Percentiles rank a stretch among this genome's conserved stretches.
phyloP scores from a whole-genome alignment of 2,113 vertebrate species.

The Brachypteracias leptosomus region DNA sequence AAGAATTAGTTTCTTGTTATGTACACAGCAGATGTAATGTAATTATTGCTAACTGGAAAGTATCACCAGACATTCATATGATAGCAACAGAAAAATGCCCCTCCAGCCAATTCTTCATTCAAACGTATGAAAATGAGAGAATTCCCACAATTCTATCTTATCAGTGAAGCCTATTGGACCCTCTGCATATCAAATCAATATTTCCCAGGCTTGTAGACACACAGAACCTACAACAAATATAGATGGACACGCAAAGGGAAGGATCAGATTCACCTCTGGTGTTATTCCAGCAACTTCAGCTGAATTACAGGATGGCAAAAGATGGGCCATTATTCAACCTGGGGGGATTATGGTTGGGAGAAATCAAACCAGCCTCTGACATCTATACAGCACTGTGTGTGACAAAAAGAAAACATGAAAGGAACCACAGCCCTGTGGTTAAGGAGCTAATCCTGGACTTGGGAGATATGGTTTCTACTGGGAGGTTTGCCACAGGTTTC shows the following conservation, averaged over 20 bases:
- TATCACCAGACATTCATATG: not conserved
- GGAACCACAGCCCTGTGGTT: not conserved
- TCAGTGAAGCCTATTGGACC: not conserved
- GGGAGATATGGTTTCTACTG: not conserved
- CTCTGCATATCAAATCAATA: not conserved
- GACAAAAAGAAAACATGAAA: slow-evolving; percentile 18
- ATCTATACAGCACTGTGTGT: not conserved
- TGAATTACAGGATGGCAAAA: not conserved
- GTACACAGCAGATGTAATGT: slow-evolving; percentile 59
- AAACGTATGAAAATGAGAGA: slow-evolving; percentile 6
- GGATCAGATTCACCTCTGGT: not conserved
- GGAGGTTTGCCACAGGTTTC: slow-evolving; percentile 12
- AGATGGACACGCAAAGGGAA: not conserved
- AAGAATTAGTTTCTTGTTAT: slow-evolving; percentile 17
- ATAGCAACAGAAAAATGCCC: slow-evolving; percentile 15
- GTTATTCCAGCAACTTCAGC: not conserved
- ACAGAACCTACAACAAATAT: not conserved
- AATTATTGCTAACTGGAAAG: slow-evolving; percentile 48
- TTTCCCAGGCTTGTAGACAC: not conserved
- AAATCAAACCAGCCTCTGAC: not conserved
- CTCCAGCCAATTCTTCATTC: slow-evolving; percentile 24
- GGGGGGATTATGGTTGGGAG: not conserved
- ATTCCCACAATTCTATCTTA: slow-evolving; percentile 9
- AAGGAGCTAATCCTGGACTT: not conserved
- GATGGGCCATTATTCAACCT: not conserved